phyloP scores from a whole-genome alignment of 1,140 invertebrate species.

The Caenorhabditis tropicalis region DNA sequence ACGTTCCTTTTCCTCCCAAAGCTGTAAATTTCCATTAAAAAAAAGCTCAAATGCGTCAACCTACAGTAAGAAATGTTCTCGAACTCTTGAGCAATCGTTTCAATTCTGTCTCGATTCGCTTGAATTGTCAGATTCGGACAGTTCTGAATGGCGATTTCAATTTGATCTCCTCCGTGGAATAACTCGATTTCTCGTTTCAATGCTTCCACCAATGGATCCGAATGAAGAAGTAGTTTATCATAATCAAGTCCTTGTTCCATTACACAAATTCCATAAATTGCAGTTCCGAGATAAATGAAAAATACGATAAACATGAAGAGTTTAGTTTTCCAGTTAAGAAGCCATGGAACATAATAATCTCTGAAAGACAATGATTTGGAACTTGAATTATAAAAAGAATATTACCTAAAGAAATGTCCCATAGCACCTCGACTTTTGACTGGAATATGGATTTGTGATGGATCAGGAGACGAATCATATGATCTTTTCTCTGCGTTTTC shows the following conservation, averaged over 20 bases:
- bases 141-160: constrained; percentile 69
- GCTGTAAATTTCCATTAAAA: constrained; percentile 50
- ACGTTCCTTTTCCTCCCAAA: constrained; percentile 67
- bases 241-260: constrained; percentile 73
- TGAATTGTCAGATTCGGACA: constrained; percentile 64
- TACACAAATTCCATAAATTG: constrained; percentile 70
- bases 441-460: constrained; percentile 64
- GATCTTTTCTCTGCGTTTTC: constrained; percentile 19
- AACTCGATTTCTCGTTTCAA: constrained; percentile 63
- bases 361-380: constrained; percentile 42
- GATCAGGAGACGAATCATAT: constrained; percentile 45
- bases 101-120: constrained; percentile 61
- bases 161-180: constrained; percentile 66
- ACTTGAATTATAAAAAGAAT: neutral
- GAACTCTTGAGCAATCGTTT: constrained; percentile 66
- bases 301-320: constrained; percentile 70
- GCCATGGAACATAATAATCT: constrained; percentile 68
- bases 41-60: no score
- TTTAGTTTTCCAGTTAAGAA: constrained; percentile 68
- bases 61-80: constrained; percentile 58
- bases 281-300: constrained; percentile 66
- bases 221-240: constrained; percentile 71
- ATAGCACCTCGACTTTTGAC: constrained; percentile 65
- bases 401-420: constrained; percentile 67
- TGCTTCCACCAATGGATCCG: constrained; percentile 71